These are phyloP conservation scores for Montipora capricornis DNA, from an alignment of 64 coral and sea anemone genomes.

Conservation along the genomic window DNA sequence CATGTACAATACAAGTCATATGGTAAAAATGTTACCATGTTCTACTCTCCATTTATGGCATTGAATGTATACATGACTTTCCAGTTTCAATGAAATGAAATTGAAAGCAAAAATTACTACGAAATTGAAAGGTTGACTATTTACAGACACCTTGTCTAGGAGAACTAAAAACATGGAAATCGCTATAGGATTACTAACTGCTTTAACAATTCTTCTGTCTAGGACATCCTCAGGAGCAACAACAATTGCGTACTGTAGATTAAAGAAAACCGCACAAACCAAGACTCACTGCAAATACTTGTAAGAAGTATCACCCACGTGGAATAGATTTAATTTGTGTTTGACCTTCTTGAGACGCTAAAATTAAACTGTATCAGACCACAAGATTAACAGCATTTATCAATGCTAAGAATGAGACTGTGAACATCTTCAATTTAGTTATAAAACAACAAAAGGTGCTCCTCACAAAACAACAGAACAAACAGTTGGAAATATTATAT, in stretches of 20 bases:
- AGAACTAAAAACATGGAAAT: background rate
- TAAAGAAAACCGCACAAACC: background rate
- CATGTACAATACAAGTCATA: too few species aligned
- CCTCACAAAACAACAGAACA: background rate
- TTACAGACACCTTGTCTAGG: too few species aligned
- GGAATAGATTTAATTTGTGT: conserved; percentile 3
- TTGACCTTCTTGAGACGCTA: background rate
- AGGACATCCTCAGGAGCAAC: background rate
- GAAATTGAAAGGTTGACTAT: too few species aligned
- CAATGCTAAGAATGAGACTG: background rate
- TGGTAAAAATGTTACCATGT: too few species aligned
- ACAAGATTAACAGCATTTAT: background rate
- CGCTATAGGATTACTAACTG: background rate
- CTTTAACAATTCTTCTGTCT: background rate
- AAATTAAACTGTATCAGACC: too few species aligned
- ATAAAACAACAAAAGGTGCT: background rate
- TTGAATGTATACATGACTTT: too few species aligned
- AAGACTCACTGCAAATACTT: background rate
- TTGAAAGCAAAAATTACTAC: too few species aligned
- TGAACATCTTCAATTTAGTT: background rate
- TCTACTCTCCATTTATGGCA: too few species aligned
- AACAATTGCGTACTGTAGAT: background rate
- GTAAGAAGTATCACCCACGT: background rate
- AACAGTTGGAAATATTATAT: background rate
- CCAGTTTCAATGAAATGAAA: too few species aligned